Evolutionary conservation across 2,113 vertebrate species (phyloP).

Genomic region (Strix uralensis): DNA sequence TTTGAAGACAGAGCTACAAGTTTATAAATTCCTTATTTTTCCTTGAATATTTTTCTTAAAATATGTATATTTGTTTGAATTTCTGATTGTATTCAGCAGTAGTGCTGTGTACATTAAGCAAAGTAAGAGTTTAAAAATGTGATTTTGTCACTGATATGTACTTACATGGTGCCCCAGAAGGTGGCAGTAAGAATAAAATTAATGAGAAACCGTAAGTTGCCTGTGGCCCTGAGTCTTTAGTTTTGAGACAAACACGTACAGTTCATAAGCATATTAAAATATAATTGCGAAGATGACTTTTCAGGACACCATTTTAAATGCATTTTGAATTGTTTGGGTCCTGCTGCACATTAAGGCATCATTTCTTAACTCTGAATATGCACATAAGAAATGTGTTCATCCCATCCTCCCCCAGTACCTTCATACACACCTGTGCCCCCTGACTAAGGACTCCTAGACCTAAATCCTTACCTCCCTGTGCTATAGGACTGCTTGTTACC

Average conservation of each 20-base stretch:
- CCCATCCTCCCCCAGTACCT: neutral
- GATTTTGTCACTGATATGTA: neutral
- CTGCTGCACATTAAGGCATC: neutral
- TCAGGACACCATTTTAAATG: neutral
- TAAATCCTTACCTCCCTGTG: neutral
- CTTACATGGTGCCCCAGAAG: neutral
- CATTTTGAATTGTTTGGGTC: neutral
- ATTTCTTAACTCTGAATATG: neutral
- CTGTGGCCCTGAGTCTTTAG: neutral
- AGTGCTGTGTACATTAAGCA: neutral
- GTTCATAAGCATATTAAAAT: neutral
- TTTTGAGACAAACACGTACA: neutral
- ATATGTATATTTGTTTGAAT: neutral
- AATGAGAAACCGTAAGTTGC: neutral
- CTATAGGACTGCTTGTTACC: neutral
- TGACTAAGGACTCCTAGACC: neutral
- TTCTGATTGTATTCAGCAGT: neutral
- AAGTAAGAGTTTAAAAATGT: neutral
- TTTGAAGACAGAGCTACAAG: neutral
- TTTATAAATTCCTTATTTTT: neutral
- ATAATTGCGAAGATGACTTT: neutral
- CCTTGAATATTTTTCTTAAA: neutral
- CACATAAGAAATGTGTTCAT: rapidly evolving
- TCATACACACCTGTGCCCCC: neutral
- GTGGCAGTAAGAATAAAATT: constrained; percentile 10